A percentile compares a stretch with the other conserved stretches of the same genome.
Conservation (phyloP, 2,113 vertebrate species). For the Anguilla japonica region DNA sequence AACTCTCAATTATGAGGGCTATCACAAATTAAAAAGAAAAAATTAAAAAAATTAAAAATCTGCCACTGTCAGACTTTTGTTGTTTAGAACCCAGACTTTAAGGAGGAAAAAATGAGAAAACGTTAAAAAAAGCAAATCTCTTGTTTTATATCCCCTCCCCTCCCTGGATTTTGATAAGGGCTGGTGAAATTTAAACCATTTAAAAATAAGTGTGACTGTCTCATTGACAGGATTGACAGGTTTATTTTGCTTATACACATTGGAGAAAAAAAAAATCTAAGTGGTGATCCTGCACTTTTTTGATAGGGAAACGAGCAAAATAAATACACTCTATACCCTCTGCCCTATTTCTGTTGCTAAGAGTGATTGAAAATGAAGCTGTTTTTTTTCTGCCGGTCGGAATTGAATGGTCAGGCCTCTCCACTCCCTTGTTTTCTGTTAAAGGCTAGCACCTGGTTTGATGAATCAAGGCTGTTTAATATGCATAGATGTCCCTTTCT, state of each 20-base stretch:
- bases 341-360: constrained; percentile 13
- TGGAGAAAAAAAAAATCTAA: neutral
- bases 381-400: constrained; percentile 45
- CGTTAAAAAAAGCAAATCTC: too few relatives aligned
- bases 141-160: neutral
- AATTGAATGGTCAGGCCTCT: constrained; percentile 40
- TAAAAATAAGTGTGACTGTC: neutral
- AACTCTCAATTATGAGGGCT: neutral
- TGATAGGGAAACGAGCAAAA: constrained; percentile 5
- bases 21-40: neutral
- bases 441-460: constrained; percentile 65
- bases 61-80: neutral
- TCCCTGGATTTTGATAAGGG: constrained; percentile 4
- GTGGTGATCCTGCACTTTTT: constrained; percentile 15
- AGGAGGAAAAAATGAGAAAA: constrained; percentile 8
- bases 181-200: constrained; percentile 7
- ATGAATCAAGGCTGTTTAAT: constrained; percentile 68
- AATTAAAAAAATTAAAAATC: neutral
- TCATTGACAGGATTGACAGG: constrained; percentile 1
- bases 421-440: constrained; percentile 40
- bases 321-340: constrained; percentile 25
- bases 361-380: constrained; percentile 17
- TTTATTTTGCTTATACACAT: neutral
- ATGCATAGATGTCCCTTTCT: constrained; percentile 64
- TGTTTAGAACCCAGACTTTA: neutral